phyloP scores from a whole-genome alignment of 2,888 invertebrate species.

The Eumacrocentrus americanus region DNA sequence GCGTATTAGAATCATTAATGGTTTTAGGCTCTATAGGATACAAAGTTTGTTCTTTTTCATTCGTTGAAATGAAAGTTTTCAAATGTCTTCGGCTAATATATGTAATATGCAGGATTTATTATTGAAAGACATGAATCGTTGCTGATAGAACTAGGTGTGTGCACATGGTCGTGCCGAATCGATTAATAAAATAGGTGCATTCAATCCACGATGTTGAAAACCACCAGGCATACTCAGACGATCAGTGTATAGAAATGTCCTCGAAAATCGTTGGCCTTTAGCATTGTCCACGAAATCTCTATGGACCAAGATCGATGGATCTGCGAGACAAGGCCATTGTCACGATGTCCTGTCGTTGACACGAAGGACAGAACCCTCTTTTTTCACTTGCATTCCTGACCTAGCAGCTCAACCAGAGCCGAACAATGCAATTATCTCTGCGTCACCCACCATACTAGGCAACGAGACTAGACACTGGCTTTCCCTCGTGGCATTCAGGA shows the following conservation, averaged over 20 bases:
- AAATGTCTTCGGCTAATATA: too few relatives aligned
- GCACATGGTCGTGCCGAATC: conserved; percentile 24
- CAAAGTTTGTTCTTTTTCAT: too few relatives aligned
- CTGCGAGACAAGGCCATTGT: neutral
- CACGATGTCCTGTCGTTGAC: neutral
- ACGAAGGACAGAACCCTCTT: conserved; percentile 8
- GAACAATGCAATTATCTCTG: conserved; percentile 14
- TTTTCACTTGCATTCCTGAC: conserved; percentile 8
- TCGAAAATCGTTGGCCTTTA: neutral
- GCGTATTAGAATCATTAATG: neutral
- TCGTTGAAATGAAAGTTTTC: too few relatives aligned
- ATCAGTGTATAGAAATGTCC: neutral
- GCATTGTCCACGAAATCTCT: neutral
- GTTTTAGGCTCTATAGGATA: too few relatives aligned
- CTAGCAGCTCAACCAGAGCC: conserved; percentile 5
- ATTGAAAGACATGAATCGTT: neutral
- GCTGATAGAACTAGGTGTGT: neutral
- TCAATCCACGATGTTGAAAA: conserved; percentile 23
- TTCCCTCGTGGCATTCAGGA: neutral
- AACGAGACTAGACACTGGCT: too few relatives aligned
- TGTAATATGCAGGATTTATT: neutral
- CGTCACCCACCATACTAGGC: too few relatives aligned
- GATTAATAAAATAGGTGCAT: conserved; percentile 29
- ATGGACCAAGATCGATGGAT: conserved; percentile 9
- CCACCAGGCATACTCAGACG: conserved; percentile 12